Evolutionary conservation across 2,888 invertebrate species (phyloP), one percentile per base, ranked within the genome.

Genomic region (Stenotaenia linearis): DNA sequence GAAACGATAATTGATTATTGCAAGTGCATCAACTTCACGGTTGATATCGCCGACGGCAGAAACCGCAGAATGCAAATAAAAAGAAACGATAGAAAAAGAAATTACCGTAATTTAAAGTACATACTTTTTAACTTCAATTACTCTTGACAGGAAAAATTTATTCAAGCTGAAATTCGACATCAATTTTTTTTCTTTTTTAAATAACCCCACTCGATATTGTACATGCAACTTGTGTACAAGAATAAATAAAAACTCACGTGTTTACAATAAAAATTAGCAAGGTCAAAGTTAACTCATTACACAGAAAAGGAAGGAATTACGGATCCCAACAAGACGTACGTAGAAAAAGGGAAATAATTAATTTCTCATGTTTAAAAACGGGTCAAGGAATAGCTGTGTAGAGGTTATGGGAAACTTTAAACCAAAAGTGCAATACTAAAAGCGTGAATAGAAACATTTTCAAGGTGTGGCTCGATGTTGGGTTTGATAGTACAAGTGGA

Each of bases 401-500:
- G 28, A 69, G 69, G 69, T 28, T 69, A 28, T 69, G 69, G 25
- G 69, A 69, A 69, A 69, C 69, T 69, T 28, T 28, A 69, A 69
- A 12, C 15, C 25, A 10, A 25, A 28, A 25, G 12, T 28, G 9
- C 69, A 28, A 69, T 25, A 69, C 10, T 69, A 28, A 69, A 69
- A 15, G 10, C n/a, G n/a, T 28, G 69, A 23, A 28, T 28, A 69
- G 18, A 50, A 50, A 50, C 50, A 50, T 50, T 69, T 69, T 69
- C 69, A 23, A 69, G 69, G 69, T 69, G 69, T 28, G 69, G 69
- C 28, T 23, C 18, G 56, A 28, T 69, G 28, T 69, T 69, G 23
- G 69, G 69, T 18, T n/a, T 28, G 69, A 50, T 69, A 69, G 69
- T n/a, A n/a, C n/a, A n/a, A n/a, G n/a, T 69, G 69, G 69, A 69